phyloP scores from a whole-genome alignment of 2,888 invertebrate genomes.

The Chydorus sphaericus region DNA sequence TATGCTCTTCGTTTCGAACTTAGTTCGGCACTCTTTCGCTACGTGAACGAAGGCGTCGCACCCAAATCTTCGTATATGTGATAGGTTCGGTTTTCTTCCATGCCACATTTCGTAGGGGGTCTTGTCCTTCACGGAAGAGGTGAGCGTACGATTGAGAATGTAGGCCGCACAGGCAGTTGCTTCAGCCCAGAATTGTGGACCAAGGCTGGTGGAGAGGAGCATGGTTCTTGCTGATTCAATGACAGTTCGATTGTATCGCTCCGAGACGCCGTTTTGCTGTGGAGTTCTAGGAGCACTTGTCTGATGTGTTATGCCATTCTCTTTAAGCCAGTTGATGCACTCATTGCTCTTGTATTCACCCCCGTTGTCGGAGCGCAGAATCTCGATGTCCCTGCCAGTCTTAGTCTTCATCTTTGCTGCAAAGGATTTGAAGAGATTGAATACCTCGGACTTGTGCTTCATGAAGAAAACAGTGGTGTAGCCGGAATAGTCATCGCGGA shows the following conservation, averaged over 20 bases:
- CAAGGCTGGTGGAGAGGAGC: neutral
- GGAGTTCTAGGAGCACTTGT: neutral
- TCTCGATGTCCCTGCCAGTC: neutral
- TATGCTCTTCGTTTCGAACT: neutral
- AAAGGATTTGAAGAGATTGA: neutral
- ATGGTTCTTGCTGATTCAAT: neutral
- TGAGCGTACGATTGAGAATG: conserved; percentile 10
- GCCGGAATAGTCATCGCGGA: neutral
- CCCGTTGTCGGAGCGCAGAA: neutral
- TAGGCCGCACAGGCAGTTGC: conserved; percentile 14
- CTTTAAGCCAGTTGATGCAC: neutral
- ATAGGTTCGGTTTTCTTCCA: conserved; percentile 10
- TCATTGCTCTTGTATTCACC: neutral
- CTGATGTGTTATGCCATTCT: neutral
- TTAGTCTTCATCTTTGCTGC: neutral
- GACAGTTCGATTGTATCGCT: neutral
- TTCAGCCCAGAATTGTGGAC: conserved; percentile 15
- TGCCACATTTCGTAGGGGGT: conserved; percentile 4
- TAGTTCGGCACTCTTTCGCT: neutral
- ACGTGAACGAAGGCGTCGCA: neutral
- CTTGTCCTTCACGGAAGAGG: neutral
- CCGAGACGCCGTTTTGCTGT: neutral
- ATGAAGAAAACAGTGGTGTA: neutral
- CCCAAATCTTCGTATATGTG: neutral
- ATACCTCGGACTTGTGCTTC: neutral